These are phyloP conservation scores for Trichogramma pretiosum DNA, from an alignment of 1,140 invertebrate species.

Conservation along the genomic window DNA sequence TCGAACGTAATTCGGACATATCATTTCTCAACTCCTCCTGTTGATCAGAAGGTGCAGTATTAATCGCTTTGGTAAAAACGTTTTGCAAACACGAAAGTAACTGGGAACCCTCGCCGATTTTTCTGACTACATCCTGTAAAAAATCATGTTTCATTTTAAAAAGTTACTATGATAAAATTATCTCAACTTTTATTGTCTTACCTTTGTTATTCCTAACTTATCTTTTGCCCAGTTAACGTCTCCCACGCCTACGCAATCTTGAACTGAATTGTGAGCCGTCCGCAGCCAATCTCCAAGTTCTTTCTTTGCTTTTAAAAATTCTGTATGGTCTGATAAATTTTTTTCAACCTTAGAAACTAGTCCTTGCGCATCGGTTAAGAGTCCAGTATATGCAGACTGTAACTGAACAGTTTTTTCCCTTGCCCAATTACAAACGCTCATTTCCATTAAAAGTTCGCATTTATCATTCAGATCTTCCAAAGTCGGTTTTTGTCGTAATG, in stretches of 20 bases:
- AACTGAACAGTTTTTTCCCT: constrained; percentile 77
- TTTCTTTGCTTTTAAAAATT: constrained; percentile 76
- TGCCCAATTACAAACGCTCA: constrained; percentile 71
- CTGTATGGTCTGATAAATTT: constrained; percentile 78
- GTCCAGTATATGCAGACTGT: constrained; percentile 68
- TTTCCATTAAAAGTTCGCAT: constrained; percentile 78
- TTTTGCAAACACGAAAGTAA: constrained; percentile 69
- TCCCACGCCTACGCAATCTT: constrained; percentile 73
- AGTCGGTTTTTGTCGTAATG: constrained; percentile 63
- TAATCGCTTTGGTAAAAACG: constrained; percentile 74
- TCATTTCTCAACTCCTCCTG: constrained; percentile 67
- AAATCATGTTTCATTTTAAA: too few relatives aligned
- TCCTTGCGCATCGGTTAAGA: constrained; percentile 68
- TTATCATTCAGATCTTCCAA: constrained; percentile 78
- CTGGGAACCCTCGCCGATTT: constrained; percentile 79
- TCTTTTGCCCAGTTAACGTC: constrained; percentile 69
- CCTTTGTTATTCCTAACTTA: constrained; percentile 69
- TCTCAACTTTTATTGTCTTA: constrained; percentile 30
- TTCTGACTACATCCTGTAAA: constrained; percentile 53
- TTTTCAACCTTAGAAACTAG: constrained; percentile 77
- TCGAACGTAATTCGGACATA: constrained; percentile 64
- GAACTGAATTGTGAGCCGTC: constrained; percentile 65
- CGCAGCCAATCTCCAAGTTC: constrained; percentile 74
- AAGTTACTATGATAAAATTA: constrained; percentile 5
- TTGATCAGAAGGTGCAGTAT: constrained; percentile 68